These are phyloP conservation scores for Phasianus colchicus DNA, from an alignment of 2,113 vertebrate genomes.

Conservation along the genomic window DNA sequence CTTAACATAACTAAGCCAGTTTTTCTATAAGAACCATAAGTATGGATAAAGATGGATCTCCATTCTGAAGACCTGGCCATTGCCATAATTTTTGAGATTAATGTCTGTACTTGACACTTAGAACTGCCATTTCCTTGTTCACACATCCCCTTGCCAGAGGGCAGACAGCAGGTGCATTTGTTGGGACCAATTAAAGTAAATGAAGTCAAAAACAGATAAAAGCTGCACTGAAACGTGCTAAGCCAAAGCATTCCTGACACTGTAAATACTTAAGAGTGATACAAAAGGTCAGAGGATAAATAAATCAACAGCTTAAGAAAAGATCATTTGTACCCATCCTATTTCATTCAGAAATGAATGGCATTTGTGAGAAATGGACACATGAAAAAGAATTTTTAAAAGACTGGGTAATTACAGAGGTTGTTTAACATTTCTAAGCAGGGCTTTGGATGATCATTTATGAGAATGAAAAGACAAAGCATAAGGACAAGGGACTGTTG, in stretches of 20 bases:
- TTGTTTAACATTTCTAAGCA: conserved; percentile 30
- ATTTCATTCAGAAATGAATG: not conserved
- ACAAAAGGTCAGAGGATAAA: conserved; percentile 32
- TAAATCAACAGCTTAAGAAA: not conserved
- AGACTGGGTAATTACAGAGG: not conserved
- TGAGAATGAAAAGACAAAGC: not conserved
- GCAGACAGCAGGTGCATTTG: not conserved
- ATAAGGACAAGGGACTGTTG: not conserved
- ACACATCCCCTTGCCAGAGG: not conserved
- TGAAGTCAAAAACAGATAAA: not conserved
- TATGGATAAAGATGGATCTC: not conserved
- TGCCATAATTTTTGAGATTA: not conserved
- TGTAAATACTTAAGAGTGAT: not conserved
- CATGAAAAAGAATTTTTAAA: not conserved
- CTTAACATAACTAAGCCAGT: not conserved
- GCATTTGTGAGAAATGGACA: not conserved
- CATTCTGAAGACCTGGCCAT: not conserved
- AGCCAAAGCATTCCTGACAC: not conserved
- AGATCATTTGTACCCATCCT: not conserved
- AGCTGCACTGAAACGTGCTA: not conserved
- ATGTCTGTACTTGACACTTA: not conserved
- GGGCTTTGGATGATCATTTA: not conserved
- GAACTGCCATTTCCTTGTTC: not conserved
- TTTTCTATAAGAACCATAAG: not conserved
- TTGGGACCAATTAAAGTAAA: conserved; percentile 17